phyloP scores from a whole-genome alignment of 2,888 invertebrate genomes.

The Drosophila mercatorum region DNA sequence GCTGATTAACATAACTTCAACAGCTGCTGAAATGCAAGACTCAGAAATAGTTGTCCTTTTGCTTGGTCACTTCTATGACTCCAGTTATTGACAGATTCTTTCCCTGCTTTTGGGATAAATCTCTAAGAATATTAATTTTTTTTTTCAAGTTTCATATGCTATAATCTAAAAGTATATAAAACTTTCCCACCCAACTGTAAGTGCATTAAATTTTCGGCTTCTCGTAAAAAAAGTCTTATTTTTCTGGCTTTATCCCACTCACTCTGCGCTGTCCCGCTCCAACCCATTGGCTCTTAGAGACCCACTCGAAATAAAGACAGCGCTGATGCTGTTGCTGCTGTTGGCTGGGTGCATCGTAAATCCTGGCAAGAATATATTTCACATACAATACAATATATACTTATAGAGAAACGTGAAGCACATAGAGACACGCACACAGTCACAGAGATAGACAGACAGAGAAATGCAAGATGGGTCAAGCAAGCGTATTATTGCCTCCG shows the following conservation, averaged over 20 bases:
- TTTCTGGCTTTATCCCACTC: not conserved
- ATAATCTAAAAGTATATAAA: no score
- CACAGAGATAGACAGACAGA: slow-evolving; percentile 18
- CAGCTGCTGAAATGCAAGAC: no score
- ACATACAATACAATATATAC: slow-evolving; percentile 45
- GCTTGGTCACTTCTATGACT: no score
- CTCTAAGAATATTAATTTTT: no score
- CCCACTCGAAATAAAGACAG: slow-evolving; percentile 69
- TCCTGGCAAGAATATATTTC: slow-evolving; percentile 54
- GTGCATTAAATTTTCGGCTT: slow-evolving; percentile 3
- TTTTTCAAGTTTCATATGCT: no score
- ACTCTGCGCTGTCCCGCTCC: slow-evolving; percentile 18
- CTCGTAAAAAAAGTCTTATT: not conserved
- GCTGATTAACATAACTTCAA: no score
- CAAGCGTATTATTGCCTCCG: slow-evolving; percentile 75
- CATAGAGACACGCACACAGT: slow-evolving; percentile 28
- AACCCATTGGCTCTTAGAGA: slow-evolving; percentile 36
- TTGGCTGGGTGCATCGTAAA: slow-evolving; percentile 67
- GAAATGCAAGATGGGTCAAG: slow-evolving; percentile 55
- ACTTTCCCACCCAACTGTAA: not conserved
- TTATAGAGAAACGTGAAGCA: slow-evolving; percentile 36
- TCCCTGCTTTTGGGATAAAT: no score
- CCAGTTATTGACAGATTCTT: no score
- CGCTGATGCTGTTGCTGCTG: slow-evolving; percentile 36
- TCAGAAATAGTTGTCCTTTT: no score